Base-by-base conservation (phyloP, 2,113 vertebrate species). In the Symphodus melops region DNA sequence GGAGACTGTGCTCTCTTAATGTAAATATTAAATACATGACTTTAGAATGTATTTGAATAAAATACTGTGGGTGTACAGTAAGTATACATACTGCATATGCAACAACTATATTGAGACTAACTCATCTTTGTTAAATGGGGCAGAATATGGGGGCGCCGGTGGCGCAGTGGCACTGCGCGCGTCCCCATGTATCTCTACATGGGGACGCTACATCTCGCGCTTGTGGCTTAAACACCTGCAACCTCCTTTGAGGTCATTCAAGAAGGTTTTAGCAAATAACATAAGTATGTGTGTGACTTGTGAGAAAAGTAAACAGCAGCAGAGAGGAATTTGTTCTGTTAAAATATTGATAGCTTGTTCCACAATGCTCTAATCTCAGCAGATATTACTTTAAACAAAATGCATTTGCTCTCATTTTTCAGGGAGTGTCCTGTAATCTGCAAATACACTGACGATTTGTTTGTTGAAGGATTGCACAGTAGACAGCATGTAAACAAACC, bases 261-360 rank as follows among this genome's bases (percentile, higher is more conserved):
- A 33, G 28, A 33, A 33, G 28, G 28, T 33, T 33, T 33, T 6
- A 33, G 28, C 4, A 33, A 33, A 7, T 1, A 3, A 17, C 16
- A 4, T 33, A 6, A 5, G 28, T 33, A 5, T 33, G 28, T 33
- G 28, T 33, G 28, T 33, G 28, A 33, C 17, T 48, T 19, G 14
- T 6, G 13, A 17, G 16, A 17, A 17, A 46, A 14, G 41, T 46
- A 13, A 48, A 19, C 1, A 19, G 4, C 1, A 19, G 36, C 25
- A 33, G n/a, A 77, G 42, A 19, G 37, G 57, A 33, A 55, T 71
- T 79, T 65, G 41, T 71, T 73, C 59, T 69, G 14, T 49, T 79
- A n/a, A 73, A 79, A 70, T 68, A 72, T 72, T 72, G 42, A 59
- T 64, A 64, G 33, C 52, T n/a, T 69, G 23, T 69, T 75, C 28